These are phyloP conservation scores for Rhodinocichla rosea DNA, from an alignment of 2,113 vertebrate species.

Conservation along the genomic window DNA sequence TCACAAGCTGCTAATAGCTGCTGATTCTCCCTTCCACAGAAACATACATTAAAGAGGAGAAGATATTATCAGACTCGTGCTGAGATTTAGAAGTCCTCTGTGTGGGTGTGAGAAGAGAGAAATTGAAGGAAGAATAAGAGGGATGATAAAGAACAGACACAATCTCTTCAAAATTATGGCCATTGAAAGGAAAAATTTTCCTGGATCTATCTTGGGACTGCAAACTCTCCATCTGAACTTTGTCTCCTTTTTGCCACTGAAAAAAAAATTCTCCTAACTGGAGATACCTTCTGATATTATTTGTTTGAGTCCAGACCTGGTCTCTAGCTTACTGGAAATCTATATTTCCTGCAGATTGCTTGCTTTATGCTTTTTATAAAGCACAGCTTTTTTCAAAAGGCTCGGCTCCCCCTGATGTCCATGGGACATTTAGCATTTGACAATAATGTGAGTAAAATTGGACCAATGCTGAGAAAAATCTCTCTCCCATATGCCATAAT, in stretches of 20 bases:
- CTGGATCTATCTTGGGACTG: not conserved
- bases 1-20: not conserved
- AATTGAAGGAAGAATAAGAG: not conserved
- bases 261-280: not conserved
- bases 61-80: not conserved
- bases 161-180: not conserved
- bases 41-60: conserved; percentile 9
- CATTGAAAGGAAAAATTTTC: not conserved
- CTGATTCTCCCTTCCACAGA: not conserved
- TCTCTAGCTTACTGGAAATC: not conserved
- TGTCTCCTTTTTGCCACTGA: not conserved
- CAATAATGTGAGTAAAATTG: conserved; percentile 20
- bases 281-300: not conserved
- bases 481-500: conserved; percentile 20
- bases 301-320: not conserved
- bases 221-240: not conserved
- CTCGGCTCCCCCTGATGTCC: not conserved
- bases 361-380: not conserved
- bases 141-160: not conserved
- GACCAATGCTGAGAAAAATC: conserved; percentile 19
- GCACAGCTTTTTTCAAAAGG: not conserved
- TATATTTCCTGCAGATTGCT: not conserved
- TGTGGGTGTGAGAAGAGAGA: not conserved
- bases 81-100: conserved; percentile 15
- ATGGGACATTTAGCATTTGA: conserved; percentile 22